Evolutionary conservation across 2,888 invertebrate species (phyloP), one percentile per base, ranked within the genome.

Genomic region (Agonopterix alstromeriana): DNA sequence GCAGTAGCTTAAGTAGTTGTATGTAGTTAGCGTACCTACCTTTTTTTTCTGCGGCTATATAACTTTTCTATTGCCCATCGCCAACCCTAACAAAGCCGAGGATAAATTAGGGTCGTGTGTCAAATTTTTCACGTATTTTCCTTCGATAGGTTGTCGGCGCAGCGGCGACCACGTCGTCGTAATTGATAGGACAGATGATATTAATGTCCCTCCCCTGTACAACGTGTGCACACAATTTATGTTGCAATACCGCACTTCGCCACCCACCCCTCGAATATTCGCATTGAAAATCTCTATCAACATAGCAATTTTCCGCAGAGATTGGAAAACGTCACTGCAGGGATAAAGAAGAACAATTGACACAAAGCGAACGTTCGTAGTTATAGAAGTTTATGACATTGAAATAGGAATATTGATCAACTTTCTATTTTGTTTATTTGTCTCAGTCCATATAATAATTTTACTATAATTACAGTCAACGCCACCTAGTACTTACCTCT

Each of bases 171-270:
- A 71, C 74, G 67, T 60, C 63, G 57, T 52, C 63, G 71, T 82
- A 83, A 83, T 84, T 83, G 82, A 84, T 83, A 78, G 82, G 79
- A 77, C 80, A 77, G 72, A 73, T 72, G 76, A 81, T 82, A 82
- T 82, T 82, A 82, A 82, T 80, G 77, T 71, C 69, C 66, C 61
- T 52, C 70, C 38, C 70, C 61, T 56, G 56, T 57, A 61, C 73
- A 76, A 70, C 73, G 77, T 71, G 79, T 79, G 79, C 65, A 62
- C 65, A 62, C 73, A 79, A 82, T 82, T 82, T 84, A 82, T 82
- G 73, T 73, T 67, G 69, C 73, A 73, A 79, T 77, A 75, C 74
- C 66, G 61, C 69, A 68, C 51, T 10, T 11, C 14, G 55, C 54
- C 58, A 47, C 52, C 54, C 58, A 47, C 52, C 10, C 38, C 38